Evolutionary conservation across 2,797 vertebrate genomes (phyloP), one percentile per base, ranked within the genome.

Genomic region (Enteromius paludinosus): DNA sequence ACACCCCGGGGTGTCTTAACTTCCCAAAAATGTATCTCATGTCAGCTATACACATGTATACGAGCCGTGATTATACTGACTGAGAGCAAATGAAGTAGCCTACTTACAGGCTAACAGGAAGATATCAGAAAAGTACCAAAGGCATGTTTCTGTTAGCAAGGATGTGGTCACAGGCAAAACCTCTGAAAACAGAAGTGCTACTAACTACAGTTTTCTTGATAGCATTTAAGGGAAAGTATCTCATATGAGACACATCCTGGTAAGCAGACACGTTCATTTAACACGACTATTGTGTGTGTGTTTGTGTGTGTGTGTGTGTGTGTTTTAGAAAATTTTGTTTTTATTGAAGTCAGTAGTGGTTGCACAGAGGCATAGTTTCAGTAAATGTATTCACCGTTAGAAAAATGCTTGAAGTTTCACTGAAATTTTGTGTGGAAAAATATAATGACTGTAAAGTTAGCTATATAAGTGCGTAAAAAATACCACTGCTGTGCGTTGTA

Each of bases 91-190:
- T 43, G 17, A 69, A 75, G 70, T 49, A 45, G 77, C 30, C 62
- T 83, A 41, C 33, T 80, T 14, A 77, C 41, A 79, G 82, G 65
- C 83, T 61, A 81, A 76, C 68, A 86, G 82, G 71, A 74, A 83
- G 56, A 30, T 78, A 70, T 81, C 62, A 33, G 30, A 82, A 59
- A 47, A 78, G 71, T 41, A 65, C 49, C 66, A 86, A 61, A 69
- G 75, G 25, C 75, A 81, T 10, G 62, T 83, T 69, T 80, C 77
- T 91, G 87, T 82, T 61, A 86, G 77, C 88, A 92, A 94, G 94
- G 94, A 95, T 94, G 93, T 94, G 92, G 92, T 93, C 89, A 90
- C 86, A 90, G 91, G 25, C 38, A 90, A 90, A 89, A 84, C 86
- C 70, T 88, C 87, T 90, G 52, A 93, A 94, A 94, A 91, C 89